Base-by-base conservation (phyloP, 1,140 invertebrate species). In the Lerema accius region DNA sequence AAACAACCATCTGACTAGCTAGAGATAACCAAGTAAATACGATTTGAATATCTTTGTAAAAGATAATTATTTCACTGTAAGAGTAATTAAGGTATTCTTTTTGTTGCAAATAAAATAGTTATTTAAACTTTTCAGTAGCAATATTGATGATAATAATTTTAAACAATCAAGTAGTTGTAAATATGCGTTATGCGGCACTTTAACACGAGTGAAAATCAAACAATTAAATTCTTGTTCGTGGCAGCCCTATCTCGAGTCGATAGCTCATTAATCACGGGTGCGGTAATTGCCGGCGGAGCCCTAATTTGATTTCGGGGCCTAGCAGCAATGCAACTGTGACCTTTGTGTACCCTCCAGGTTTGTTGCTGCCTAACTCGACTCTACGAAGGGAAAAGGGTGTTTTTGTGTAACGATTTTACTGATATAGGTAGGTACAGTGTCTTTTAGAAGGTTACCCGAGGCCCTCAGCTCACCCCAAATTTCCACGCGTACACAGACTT, bases 261-360 rank as follows among this genome's bases (percentile, higher is more conserved):
- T 80, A 76, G 74, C 72, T 84, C 85, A 86, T 86, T 86, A 88
- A 88, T 86, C 84, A 86, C 78, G 64, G 59, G 64, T 71, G 71
- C 55, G 79, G 81, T 85, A 82, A 88, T 81, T 82, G 81, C 71
- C 70, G 56, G 28, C 53, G 35, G 56, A 46, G 56, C 45, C 70
- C 73, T 81, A 81, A 81, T 84, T 86, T 84, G 73, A 84, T 84
- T 84, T 82, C 74, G 71, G 69, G 73, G 59, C 70, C 70, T 77
- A 71, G 71, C 68, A 69, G 76, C 79, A 71, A 79, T 78, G 76
- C 69, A 78, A 59, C 55, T 58, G 53, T 45, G 53, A 58, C 53
- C 53, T 45, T 58, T 58, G 14, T 37, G 53, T 40, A 40, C 53
- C 53, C 53, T 58, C 40, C 37, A 37, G 23, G 11, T 32, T 58